phyloP scores from a whole-genome alignment of 2,888 invertebrate species.

The Geotrupes spiniger region DNA sequence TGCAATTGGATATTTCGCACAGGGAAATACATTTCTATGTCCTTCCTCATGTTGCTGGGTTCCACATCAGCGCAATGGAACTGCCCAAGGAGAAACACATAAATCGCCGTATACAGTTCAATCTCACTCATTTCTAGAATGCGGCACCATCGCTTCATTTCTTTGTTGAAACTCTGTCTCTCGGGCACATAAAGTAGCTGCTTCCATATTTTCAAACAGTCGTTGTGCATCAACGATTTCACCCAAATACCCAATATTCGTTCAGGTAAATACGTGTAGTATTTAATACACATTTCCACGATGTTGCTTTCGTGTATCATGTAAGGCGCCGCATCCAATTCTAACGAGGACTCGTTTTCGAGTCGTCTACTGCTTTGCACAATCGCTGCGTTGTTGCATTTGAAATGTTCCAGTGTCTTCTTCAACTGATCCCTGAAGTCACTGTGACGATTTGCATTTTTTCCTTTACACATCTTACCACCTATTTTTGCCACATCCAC shows the following conservation, averaged over 20 bases:
- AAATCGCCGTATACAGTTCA: constrained; percentile 10
- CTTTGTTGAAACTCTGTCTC: constrained; percentile 5
- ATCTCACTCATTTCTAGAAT: constrained; percentile 5
- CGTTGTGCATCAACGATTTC: constrained; percentile 11
- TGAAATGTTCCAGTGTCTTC: constrained; percentile 12
- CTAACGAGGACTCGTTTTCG: not conserved
- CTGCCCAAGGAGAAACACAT: constrained; percentile 9
- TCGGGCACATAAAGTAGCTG: constrained; percentile 4
- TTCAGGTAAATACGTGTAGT: constrained; percentile 15
- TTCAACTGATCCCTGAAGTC: constrained; percentile 15
- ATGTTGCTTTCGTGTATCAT: constrained; percentile 18
- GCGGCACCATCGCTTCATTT: constrained; percentile 11
- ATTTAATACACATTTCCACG: constrained; percentile 17
- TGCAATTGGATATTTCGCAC: not conserved
- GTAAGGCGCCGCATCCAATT: constrained; percentile 12
- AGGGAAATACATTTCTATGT: not conserved
- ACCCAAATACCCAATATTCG: constrained; percentile 9
- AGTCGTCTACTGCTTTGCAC: not conserved
- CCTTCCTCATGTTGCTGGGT: not conserved
- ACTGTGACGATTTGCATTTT: not conserved
- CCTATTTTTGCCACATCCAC: too few species aligned
- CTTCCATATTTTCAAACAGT: constrained; percentile 9
- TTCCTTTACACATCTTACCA: too few species aligned
- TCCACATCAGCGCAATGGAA: constrained; percentile 7
- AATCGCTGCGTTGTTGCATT: constrained; percentile 1